A percentile compares a stretch with the other conserved stretches of the same genome.
Evolutionary conservation across 2,113 vertebrate species (phyloP).

Genomic region (Leptocoma aspasia): DNA sequence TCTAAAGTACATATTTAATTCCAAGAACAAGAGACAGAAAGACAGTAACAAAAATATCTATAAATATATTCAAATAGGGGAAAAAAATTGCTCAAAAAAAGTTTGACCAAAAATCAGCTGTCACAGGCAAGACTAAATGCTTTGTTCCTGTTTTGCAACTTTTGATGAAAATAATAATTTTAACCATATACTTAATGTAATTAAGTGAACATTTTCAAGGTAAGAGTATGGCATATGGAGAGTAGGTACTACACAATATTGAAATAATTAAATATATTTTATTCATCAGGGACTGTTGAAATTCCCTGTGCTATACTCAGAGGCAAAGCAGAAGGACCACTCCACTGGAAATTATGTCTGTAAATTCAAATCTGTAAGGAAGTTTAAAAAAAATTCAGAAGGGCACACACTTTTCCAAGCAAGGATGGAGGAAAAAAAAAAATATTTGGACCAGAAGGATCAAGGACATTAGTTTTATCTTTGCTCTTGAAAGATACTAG

Average conservation of each 20-base stretch:
- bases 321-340: neutral
- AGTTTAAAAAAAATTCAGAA: neutral
- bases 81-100: neutral
- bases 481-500: neutral
- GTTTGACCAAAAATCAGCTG: neutral
- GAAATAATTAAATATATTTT: neutral
- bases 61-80: neutral
- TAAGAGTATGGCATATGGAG: neutral
- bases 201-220: neutral
- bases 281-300: neutral
- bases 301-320: neutral
- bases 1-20: neutral
- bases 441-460: neutral
- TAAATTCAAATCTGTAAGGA: neutral
- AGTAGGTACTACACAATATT: neutral
- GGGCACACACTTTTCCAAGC: neutral
- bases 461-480: neutral
- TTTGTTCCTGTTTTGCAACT: neutral
- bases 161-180: neutral
- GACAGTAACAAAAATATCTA: neutral
- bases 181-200: neutral
- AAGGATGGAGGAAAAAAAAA: neutral
- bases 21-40: neutral
- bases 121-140: neutral
- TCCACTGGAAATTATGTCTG: neutral